Conservation (phyloP, 2,113 vertebrate species). For the Charina bottae region DNA sequence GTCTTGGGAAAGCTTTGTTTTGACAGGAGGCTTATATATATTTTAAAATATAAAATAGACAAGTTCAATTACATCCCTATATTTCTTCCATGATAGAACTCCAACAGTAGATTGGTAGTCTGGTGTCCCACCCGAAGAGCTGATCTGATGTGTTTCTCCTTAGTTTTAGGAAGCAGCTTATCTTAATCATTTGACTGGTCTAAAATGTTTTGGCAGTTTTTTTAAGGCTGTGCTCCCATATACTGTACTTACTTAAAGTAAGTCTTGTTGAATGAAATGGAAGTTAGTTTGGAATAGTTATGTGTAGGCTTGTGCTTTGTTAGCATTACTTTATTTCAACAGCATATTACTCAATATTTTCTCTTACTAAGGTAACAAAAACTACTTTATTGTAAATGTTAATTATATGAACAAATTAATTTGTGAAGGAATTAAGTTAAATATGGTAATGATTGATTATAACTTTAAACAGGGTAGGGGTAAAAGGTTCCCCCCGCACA, state of each 20-base stretch:
- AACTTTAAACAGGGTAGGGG: not conserved
- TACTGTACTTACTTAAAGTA: not conserved
- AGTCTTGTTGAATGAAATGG: not conserved
- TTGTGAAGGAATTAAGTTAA: not conserved
- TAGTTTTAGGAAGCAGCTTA: not conserved
- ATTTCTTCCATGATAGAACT: not conserved
- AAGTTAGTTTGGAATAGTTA: not conserved
- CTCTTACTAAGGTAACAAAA: not conserved
- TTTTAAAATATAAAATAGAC: not conserved
- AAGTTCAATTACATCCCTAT: not conserved
- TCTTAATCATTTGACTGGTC: not conserved
- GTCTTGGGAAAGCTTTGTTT: not conserved
- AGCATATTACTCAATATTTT: not conserved
- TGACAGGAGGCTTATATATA: too few species aligned
- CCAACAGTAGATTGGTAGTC: not conserved
- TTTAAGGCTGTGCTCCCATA: not conserved
- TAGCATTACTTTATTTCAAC: not conserved
- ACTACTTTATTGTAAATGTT: not conserved
- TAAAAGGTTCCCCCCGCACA: too few species aligned
- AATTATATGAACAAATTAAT: not conserved
- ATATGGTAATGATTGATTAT: not conserved
- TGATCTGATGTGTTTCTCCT: not conserved
- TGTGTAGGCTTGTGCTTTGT: not conserved
- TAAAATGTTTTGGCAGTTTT: not conserved
- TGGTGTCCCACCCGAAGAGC: too few species aligned